Base-by-base conservation (phyloP, 2,888 invertebrate species). In the Ceramica pisi region DNA sequence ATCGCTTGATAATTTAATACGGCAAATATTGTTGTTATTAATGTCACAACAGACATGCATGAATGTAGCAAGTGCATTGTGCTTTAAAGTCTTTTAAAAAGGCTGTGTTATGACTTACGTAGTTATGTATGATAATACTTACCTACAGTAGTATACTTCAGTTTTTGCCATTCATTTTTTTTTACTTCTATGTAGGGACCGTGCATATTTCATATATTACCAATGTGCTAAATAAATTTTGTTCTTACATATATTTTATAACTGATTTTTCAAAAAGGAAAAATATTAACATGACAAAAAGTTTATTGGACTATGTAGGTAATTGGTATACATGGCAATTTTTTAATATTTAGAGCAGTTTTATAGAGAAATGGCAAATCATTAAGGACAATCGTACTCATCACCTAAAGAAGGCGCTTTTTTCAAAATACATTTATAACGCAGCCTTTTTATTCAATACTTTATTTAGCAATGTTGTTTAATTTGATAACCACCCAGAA, bases 101-200 rank as follows among this genome's bases (percentile, higher is more conserved):
- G 87, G 86, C 88, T 87, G 87, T 86, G 81, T 87, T 86, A 85
- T 86, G 70, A 71, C 55, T 35, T 55, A 38, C 7, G 55, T 8
- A 71, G 31, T 35, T 55, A 38, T 12, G 55, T 8, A 63, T 62
- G 53, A 61, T 41, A 31, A 61, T 55, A n/a, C 41, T 46, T 46
- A n/a, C 41, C 38, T 46, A 21, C 44, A 53, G 10, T 63, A 31
- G 2, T 31, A 31, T 31, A 31, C 31, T 31, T 31, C 31, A 31
- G 31, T 31, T 31, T 31, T 31, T 31, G 31, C 31, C 31, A 31
- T 31, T 6, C 2, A 5, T 31, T 31, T 31, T 31, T 31, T 31
- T 31, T 31, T 31, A 31, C 31, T 31, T 31, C 31, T 31, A 5
- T 31, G 31, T 31, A 31, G 31, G 6, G 31, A 31, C 31, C 6